Conservation (phyloP, 2,888 invertebrate genomes). For the Lumbricus terrestris region DNA sequence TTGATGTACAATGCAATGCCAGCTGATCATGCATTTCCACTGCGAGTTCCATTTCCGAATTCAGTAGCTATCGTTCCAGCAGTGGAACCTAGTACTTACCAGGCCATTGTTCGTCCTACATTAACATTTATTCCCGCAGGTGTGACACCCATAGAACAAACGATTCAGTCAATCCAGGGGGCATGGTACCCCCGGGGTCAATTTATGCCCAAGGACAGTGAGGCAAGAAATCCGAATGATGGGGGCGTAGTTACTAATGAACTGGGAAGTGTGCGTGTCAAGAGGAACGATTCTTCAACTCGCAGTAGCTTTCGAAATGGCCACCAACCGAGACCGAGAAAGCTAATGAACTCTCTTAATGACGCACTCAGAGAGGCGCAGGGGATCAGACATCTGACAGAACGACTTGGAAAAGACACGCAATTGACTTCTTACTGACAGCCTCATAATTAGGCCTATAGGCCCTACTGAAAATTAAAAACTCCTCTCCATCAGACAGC, state of each 20-base stretch:
- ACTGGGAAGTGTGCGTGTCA: neutral
- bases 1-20: neutral
- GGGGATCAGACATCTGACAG: neutral
- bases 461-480: too few relatives aligned
- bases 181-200: neutral
- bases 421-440: neutral
- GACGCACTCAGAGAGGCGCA: neutral
- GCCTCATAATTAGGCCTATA: too few relatives aligned
- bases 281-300: neutral
- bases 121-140: neutral
- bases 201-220: neutral
- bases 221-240: neutral
- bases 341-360: neutral
- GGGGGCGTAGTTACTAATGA: neutral
- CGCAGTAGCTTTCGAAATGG: neutral
- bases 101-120: neutral
- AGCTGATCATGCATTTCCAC: neutral
- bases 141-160: neutral
- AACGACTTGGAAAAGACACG: neutral
- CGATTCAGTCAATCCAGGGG: neutral
- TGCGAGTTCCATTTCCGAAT: neutral
- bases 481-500: too few relatives aligned
- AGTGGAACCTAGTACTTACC: neutral
- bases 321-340: neutral
- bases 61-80: neutral